phyloP scores from a whole-genome alignment of 1,140 invertebrate species.

The Caenorhabditis tropicalis region DNA sequence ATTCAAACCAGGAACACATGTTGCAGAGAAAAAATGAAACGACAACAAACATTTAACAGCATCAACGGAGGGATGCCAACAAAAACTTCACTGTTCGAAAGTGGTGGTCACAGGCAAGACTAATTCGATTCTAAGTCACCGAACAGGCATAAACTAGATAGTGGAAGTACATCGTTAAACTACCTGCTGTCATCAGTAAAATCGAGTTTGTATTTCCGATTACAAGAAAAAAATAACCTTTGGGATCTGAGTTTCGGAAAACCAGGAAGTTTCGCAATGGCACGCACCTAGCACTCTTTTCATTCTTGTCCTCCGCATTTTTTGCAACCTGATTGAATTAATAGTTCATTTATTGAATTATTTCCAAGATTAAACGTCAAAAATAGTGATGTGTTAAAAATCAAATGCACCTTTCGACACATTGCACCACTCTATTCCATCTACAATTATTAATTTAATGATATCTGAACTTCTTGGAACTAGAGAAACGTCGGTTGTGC shows the following conservation, averaged over 20 bases:
- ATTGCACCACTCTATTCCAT: not conserved
- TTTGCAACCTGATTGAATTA: slow-evolving; percentile 1
- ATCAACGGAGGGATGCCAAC: not conserved
- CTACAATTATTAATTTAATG: not conserved
- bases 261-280: not conserved
- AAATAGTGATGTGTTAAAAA: not conserved
- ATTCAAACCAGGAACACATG: slow-evolving; percentile 8
- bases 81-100: not conserved
- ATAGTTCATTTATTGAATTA: not conserved
- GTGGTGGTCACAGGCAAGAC: not conserved
- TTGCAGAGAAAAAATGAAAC: not conserved
- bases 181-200: not conserved
- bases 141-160: slow-evolving; percentile 16
- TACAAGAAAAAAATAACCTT: not conserved
- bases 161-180: not conserved
- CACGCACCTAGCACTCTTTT: not conserved
- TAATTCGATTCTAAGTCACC: not conserved
- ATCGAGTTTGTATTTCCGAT: not conserved
- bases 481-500: not conserved
- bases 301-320: not conserved
- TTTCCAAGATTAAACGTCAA: not conserved
- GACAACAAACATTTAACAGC: not conserved
- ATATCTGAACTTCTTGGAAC: slow-evolving; percentile 10
- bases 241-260: not conserved
- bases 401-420: not conserved